Conservation (phyloP, 2,113 vertebrate species). For the Megaceryle maxima region DNA sequence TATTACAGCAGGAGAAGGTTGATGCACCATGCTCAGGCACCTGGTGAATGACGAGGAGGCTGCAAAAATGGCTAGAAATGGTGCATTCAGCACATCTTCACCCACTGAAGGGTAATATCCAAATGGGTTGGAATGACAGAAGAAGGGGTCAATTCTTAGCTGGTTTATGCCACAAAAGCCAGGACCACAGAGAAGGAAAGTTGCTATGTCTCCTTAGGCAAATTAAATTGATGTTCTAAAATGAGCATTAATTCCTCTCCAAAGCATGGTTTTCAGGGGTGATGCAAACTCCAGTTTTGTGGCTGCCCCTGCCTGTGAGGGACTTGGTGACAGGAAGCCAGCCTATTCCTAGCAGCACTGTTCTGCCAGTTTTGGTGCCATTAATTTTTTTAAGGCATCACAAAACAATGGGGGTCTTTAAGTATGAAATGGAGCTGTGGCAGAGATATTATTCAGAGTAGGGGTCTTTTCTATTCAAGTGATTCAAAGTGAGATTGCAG, state of each 20-base stretch:
- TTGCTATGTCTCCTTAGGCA: neutral
- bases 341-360: neutral
- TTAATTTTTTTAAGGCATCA: neutral
- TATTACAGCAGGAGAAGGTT: neutral
- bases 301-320: neutral
- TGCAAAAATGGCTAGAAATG: neutral
- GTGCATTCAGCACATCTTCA: neutral
- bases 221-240: neutral
- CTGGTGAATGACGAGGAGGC: neutral
- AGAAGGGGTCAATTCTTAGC: neutral
- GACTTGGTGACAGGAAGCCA: neutral
- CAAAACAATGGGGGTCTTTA: neutral
- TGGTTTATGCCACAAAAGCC: neutral
- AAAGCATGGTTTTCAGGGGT: neutral
- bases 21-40: neutral
- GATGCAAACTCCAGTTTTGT: neutral
- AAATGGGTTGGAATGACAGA: neutral
- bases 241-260: neutral
- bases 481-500: neutral
- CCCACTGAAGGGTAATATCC: neutral
- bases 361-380: neutral
- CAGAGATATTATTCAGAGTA: neutral
- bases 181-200: neutral
- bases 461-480: neutral
- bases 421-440: neutral